Evolutionary conservation across 92 coral and sea anemone genomes (phyloP).

Genomic region (Umimayanthus chanpuru): DNA sequence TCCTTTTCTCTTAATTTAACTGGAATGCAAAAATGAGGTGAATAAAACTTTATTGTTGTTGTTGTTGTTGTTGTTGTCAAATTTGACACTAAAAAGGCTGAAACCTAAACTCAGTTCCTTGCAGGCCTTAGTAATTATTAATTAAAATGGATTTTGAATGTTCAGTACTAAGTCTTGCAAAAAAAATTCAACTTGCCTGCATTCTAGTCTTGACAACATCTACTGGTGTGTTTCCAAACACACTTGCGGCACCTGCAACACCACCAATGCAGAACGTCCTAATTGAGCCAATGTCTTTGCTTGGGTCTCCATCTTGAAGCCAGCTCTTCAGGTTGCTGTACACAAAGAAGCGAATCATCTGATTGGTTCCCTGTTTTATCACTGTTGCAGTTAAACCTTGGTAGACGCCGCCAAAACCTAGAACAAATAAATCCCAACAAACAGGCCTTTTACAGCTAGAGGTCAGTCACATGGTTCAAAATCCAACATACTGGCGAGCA

Average conservation of each 20-base stretch:
- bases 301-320: slow-evolving; percentile 90
- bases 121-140: no score
- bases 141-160: no score
- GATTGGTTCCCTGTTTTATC: slow-evolving; percentile 95
- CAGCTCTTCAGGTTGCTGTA: slow-evolving; percentile 85
- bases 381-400: slow-evolving; percentile 96
- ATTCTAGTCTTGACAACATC: slow-evolving; percentile 98
- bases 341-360: slow-evolving; percentile 96
- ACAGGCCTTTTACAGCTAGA: background rate
- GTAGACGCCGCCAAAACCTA: slow-evolving; percentile 90
- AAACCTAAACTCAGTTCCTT: no score
- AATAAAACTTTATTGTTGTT: no score
- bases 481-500: no score
- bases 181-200: slow-evolving; percentile 70
- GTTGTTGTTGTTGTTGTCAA: no score
- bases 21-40: no score
- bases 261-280: slow-evolving; percentile 95
- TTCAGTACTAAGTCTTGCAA: background rate
- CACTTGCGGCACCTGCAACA: slow-evolving; percentile 99
- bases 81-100: no score
- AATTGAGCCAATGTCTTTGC: slow-evolving; percentile 87
- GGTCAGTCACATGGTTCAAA: no score
- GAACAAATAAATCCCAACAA: background rate
- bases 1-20: no score
- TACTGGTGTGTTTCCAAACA: slow-evolving; percentile 97